Evolutionary conservation across 2,113 vertebrate species (phyloP), one percentile per base, ranked within the genome.

Genomic region (Poecilia latipinna): DNA sequence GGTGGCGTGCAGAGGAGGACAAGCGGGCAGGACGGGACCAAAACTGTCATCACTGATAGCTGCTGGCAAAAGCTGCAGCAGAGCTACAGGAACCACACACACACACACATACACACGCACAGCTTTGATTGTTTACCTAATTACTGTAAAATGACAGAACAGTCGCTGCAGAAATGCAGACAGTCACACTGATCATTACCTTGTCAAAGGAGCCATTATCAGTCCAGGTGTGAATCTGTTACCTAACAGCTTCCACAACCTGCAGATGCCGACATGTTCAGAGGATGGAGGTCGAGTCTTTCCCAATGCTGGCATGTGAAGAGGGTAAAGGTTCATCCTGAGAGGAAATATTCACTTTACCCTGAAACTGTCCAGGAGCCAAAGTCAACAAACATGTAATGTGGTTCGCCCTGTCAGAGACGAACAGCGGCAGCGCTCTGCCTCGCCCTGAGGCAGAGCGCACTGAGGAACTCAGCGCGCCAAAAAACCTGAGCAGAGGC

Each of bases 371-470:
- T 68, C 61, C 69, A 37, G 72, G 75, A 78, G 83, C 88, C 88
- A 88, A 90, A 83, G 37, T 73, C 70, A 86, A 88, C 79, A 87
- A 3, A 37, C 19, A 31, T 51, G 70, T 54, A 61, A 73, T 79
- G 77, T 68, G 77, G 78, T 61, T 81, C 71, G 24, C 37, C 80
- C 78, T 72, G 85, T 82, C 61, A 11, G 66, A 67, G 67, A 51
- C 31, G 12, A 35, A 57, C 57, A 65, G n/a, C 42, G 28, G 13
- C 48, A 29, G 28, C 19, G 35, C 64, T 65, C 64, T 12, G 44
- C 35, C 35, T 37, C 10, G 2, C 35, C 35, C 35, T 37, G 35
- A 37, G 35, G 35, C 35, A 3, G n/a, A n/a, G n/a, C n/a, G 8
- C 2, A 1, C 35, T 5, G 5, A 7, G 32, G 32, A 7, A 33